These are phyloP conservation scores for Paedocypris sp. DNA, from an alignment of 2,113 vertebrate species.

Conservation along the genomic window DNA sequence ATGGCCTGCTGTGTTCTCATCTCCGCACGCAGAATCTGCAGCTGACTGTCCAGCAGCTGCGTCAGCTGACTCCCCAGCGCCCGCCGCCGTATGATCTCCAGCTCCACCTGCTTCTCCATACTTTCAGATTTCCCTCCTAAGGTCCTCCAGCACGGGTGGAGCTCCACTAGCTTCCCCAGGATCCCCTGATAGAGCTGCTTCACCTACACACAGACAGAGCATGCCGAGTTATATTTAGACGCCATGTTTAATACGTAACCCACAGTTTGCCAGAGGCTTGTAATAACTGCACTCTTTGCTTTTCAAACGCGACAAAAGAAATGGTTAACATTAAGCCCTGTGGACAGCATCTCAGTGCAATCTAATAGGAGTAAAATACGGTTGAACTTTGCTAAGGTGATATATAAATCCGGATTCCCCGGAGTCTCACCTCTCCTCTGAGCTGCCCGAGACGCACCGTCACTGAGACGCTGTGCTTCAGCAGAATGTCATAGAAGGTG, in stretches of 20 bases:
- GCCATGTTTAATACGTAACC: slow-evolving; percentile 39
- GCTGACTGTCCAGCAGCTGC: slow-evolving; percentile 57
- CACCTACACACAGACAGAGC: slow-evolving; percentile 52
- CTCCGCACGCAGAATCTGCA: slow-evolving; percentile 51
- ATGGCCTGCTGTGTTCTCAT: slow-evolving; percentile 48
- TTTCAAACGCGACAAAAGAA: slow-evolving; percentile 33
- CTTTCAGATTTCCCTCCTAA: slow-evolving; percentile 35
- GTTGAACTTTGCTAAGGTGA: slow-evolving; percentile 2
- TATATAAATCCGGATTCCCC: neutral
- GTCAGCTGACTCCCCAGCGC: slow-evolving; percentile 56
- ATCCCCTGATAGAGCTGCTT: slow-evolving; percentile 64
- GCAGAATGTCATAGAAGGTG: slow-evolving; percentile 71
- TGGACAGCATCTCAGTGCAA: slow-evolving; percentile 14
- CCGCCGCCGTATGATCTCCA: slow-evolving; percentile 57
- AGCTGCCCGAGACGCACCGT: slow-evolving; percentile 66
- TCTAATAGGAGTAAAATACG: slow-evolving; percentile 26
- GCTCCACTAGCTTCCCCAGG: slow-evolving; percentile 50
- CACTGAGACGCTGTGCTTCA: slow-evolving; percentile 71
- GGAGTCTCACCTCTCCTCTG: slow-evolving; percentile 67
- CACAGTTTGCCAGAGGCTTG: slow-evolving; percentile 30
- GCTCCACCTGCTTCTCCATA: slow-evolving; percentile 56
- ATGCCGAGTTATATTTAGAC: neutral
- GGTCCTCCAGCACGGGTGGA: slow-evolving; percentile 40
- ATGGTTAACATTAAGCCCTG: neutral
- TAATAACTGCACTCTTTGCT: slow-evolving; percentile 28